phyloP scores from a whole-genome alignment of 2,888 invertebrate genomes.

The Morpho helenor region DNA sequence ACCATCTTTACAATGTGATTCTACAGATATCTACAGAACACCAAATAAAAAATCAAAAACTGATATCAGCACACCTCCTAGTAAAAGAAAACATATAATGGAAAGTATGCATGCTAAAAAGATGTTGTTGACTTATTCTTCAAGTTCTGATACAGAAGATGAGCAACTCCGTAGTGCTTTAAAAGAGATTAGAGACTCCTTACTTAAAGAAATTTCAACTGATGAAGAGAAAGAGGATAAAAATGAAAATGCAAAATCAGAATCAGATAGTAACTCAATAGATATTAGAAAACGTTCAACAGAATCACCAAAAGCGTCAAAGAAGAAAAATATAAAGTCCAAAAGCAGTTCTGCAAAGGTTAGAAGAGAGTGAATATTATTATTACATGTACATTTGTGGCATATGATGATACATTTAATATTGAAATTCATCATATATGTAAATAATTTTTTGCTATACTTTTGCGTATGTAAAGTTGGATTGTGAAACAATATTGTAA shows the following conservation, averaged over 20 bases:
- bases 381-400: constrained; percentile 6
- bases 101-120: constrained; percentile 59
- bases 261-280: constrained; percentile 35
- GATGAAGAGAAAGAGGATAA: constrained; percentile 32
- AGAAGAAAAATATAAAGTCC: constrained; percentile 27
- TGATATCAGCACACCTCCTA: constrained; percentile 28
- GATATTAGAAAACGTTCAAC: constrained; percentile 12
- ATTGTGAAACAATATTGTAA: no score
- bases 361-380: constrained; percentile 39
- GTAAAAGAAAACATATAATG: constrained; percentile 47
- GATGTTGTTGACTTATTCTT: constrained; percentile 52
- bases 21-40: constrained; percentile 34
- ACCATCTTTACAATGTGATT: constrained; percentile 33
- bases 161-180: constrained; percentile 42
- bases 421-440: no score
- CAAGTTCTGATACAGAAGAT: constrained; percentile 63
- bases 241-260: constrained; percentile 27
- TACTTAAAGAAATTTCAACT: constrained; percentile 40
- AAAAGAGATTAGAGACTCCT: constrained; percentile 44
- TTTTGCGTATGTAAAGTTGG: no score
- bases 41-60: constrained; percentile 29
- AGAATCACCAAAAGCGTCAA: background rate
- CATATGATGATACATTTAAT: no score
- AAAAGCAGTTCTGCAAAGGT: constrained; percentile 59
- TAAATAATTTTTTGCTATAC: no score